These are phyloP conservation scores for Sardinella longiceps DNA, from an alignment of 2,797 vertebrate species.

Conservation along the genomic window DNA sequence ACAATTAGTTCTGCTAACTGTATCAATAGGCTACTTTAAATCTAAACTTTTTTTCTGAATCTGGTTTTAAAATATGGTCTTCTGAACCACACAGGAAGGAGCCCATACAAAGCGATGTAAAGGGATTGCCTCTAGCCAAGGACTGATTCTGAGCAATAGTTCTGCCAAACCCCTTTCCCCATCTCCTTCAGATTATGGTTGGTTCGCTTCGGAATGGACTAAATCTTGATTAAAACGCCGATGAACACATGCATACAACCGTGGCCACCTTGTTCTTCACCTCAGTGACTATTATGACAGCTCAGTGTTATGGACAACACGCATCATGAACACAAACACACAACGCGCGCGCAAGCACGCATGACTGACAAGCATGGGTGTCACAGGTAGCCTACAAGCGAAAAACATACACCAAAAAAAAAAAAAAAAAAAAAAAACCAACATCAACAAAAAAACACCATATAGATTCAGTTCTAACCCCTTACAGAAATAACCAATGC, in stretches of 20 bases:
- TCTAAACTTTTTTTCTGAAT: too few species aligned
- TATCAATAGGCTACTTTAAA: not conserved
- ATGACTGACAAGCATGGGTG: not conserved
- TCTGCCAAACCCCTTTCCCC: not conserved
- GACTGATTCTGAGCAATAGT: not conserved
- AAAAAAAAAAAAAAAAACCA: not conserved
- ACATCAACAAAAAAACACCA: not conserved
- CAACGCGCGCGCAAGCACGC: not conserved
- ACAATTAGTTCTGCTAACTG: not conserved
- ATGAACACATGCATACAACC: not conserved
- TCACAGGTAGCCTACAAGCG: not conserved
- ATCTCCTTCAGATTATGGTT: not conserved
- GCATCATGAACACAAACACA: slow-evolving; percentile 18
- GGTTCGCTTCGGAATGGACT: not conserved
- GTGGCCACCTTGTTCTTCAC: not conserved
- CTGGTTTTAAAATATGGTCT: not conserved
- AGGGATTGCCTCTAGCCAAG: not conserved
- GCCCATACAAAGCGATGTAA: not conserved
- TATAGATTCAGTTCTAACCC: not conserved
- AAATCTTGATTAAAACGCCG: not conserved
- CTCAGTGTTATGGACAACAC: not conserved
- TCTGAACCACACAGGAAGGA: not conserved
- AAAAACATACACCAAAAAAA: not conserved
- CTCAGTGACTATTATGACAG: not conserved
- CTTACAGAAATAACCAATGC: not conserved